Percentiles rank a stretch among this genome's conserved stretches.
Conservation (phyloP, 2,888 invertebrate species). For the Caenorhabditis sp. region DNA sequence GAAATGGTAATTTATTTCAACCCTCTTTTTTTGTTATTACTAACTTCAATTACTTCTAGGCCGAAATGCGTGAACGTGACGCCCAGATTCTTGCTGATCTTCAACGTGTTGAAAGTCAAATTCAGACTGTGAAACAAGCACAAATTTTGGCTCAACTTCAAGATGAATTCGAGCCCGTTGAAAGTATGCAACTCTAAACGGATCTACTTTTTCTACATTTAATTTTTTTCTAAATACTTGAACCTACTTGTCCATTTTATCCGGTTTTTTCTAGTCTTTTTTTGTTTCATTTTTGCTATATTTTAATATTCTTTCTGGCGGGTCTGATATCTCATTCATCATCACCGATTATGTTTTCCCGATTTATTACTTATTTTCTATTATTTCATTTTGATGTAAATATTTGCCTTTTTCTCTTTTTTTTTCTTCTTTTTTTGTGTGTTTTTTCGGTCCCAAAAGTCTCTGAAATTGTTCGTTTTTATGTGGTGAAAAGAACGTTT, state of each 20-base stretch:
- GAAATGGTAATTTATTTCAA: constrained; percentile 58
- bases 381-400: constrained; percentile 1
- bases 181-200: constrained; percentile 33
- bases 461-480: not conserved
- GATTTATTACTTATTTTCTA: not conserved
- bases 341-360: not conserved
- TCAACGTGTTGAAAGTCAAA: constrained; percentile 61
- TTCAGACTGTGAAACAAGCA: constrained; percentile 48
- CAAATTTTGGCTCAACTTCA: constrained; percentile 37
- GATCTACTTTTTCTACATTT: not conserved
- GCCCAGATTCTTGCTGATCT: constrained; percentile 65
- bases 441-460: constrained; percentile 1
- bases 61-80: constrained; percentile 64
- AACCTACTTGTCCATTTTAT: not conserved
- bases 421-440: constrained; percentile 3
- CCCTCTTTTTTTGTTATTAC: not conserved
- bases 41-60: constrained; percentile 43
- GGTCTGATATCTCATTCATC: not conserved
- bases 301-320: not conserved
- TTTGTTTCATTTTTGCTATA: not conserved
- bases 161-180: constrained; percentile 39
- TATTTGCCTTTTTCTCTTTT: constrained; percentile 1
- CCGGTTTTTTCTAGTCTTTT: not conserved
- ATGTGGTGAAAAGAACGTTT: not conserved
- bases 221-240: not conserved